Evolutionary conservation across 1,140 invertebrate genomes (phyloP).

Genomic region (Diuraphis noxia): DNA sequence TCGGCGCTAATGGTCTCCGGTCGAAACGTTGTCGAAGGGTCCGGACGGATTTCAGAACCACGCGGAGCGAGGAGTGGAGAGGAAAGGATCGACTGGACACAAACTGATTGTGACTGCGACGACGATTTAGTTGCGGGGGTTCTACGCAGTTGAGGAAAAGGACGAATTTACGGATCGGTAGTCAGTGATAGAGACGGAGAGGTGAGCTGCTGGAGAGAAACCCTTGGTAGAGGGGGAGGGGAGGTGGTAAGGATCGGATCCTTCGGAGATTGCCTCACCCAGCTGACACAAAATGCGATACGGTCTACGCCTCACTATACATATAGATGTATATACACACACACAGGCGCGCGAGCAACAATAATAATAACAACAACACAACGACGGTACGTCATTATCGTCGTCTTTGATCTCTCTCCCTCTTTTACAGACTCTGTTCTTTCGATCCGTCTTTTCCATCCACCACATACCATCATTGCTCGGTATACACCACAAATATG

Average conservation of each 20-base stretch:
- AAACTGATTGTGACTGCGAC: not conserved
- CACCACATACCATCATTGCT: not conserved
- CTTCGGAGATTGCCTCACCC: constrained; percentile 21
- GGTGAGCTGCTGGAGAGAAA: not conserved
- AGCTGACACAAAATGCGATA: constrained; percentile 27
- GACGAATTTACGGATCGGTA: not conserved
- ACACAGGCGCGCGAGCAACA: not conserved
- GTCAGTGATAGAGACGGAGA: not conserved
- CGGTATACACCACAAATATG: not conserved
- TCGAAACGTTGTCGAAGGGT: not conserved
- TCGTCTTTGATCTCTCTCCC: constrained; percentile 37
- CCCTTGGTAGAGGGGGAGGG: too few species aligned
- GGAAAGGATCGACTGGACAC: not conserved
- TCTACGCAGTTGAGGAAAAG: not conserved
- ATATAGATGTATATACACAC: not conserved
- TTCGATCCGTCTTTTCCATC: not conserved
- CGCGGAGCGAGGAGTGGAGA: not conserved
- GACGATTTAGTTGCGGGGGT: not conserved
- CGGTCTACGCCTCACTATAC: not conserved
- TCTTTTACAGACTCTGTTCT: not conserved
- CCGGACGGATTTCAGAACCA: not conserved
- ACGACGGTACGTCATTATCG: constrained; percentile 46
- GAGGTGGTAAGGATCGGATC: constrained; percentile 9
- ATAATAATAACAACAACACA: not conserved
- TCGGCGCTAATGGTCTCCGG: constrained; percentile 7